Evolutionary conservation across 2,797 vertebrate genomes (phyloP).

Genomic region (Sebastes matsubarae): DNA sequence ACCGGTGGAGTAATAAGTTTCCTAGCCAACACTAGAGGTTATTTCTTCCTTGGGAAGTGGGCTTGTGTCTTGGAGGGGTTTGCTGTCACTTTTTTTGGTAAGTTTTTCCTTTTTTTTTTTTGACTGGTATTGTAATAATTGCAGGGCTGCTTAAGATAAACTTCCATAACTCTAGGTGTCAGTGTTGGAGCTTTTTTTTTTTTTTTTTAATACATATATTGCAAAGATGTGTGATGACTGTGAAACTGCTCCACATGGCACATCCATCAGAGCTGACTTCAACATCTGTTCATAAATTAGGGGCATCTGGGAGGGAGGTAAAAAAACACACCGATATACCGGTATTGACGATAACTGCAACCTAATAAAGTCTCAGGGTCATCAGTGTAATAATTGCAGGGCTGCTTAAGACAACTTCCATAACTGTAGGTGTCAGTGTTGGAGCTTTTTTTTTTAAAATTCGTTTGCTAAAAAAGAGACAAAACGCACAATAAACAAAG

Average conservation of each 20-base stretch:
- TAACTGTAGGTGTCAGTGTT: too few relatives aligned
- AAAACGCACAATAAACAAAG: neutral
- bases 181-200: constrained; percentile 34
- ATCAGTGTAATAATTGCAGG: too few relatives aligned
- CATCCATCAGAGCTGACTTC: neutral
- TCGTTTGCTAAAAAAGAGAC: neutral
- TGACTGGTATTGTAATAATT: neutral
- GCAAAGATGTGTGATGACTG: neutral
- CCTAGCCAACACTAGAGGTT: constrained; percentile 88
- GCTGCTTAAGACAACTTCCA: too few relatives aligned
- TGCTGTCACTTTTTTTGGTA: constrained; percentile 94
- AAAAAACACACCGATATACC: too few relatives aligned
- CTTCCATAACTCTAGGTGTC: constrained; percentile 42
- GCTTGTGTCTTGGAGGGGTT: constrained; percentile 92
- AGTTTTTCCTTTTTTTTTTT: constrained; percentile 53
- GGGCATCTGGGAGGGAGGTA: neutral
- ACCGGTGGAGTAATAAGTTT: constrained; percentile 90
- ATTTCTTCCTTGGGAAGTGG: constrained; percentile 91
- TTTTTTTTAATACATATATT: neutral
- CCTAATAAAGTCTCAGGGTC: too few relatives aligned
- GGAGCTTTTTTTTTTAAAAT: too few relatives aligned
- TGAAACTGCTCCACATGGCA: neutral
- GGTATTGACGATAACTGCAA: too few relatives aligned
- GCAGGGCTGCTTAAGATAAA: neutral
- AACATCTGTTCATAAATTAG: neutral